These are phyloP conservation scores for Oryctolagus cuniculus DNA, from an alignment of 2,113 vertebrate species.

Conservation along the genomic window mOryCun1.1 NC_091447.1:11126501-11127000, in stretches of 20 bases:
- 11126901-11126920: too few relatives aligned
- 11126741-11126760: background rate
- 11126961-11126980: too few relatives aligned
- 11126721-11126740: background rate
- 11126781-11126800: background rate
- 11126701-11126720: background rate
- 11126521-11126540: constrained; percentile 63
- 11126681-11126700: background rate
- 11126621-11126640: background rate
- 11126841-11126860: background rate
- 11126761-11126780: constrained; percentile 11
- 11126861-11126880: background rate
- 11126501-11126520: constrained; percentile 45
- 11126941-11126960: too few relatives aligned
- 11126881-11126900: background rate
- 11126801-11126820: background rate
- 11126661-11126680: background rate
- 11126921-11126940: too few relatives aligned
- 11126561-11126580: background rate
- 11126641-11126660: background rate
- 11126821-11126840: background rate
- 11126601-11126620: background rate
- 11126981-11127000: too few relatives aligned
- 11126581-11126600: background rate
- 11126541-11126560: background rate